Evolutionary conservation across 2,113 vertebrate genomes (phyloP), one percentile per base, ranked within the genome.

Genomic region (Myiopsitta monachus): DNA sequence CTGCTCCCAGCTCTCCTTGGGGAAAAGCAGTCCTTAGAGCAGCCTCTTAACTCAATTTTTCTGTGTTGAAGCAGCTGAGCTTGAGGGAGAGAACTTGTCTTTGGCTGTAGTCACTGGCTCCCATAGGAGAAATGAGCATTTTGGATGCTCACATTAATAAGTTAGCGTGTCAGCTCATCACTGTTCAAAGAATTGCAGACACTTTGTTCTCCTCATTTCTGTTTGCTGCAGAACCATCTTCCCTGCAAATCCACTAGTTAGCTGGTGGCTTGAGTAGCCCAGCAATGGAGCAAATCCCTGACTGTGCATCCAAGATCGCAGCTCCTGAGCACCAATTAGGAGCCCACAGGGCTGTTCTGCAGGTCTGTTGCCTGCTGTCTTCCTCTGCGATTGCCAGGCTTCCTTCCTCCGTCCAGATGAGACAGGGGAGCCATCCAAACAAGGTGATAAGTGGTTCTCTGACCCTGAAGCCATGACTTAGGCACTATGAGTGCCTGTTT

Each of bases 1-100:
- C 97, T 97, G 87, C 84, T 97, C 94, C 97, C 96, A 97, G 94
- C 91, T 87, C 52, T 95, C 96, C 95, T 76, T 93, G 31, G 96
- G 96, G 96, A 97, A 94, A 94, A 94, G 70, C 86, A 93, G 86
- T 96, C 92, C 92, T 95, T 91, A 87, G 54, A 95, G 77, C 88
- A 91, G 86, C 44, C 83, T 96, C 69, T 96, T 95, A 94, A 72
- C 79, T 96, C 86, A 49, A 19, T 54, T 88, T 93, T 83, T 92
- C 92, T 96, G 69, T 90, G 44, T 94, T 81, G 90, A 95, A 92
- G 94, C 83, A 47, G 80, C 80, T 94, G 90, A 96, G 77, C 86
- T 84, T 90, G 73, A 82, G 86, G 88, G 73, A 90, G 27, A 92
- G 62, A 69, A 83, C 57, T 94, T 87, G 69, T 43, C 94, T 94